Percentiles rank a stretch among this genome's conserved stretches.
Evolutionary conservation across 2,888 invertebrate species (phyloP).

Genomic region (Agrochola macilenta): DNA sequence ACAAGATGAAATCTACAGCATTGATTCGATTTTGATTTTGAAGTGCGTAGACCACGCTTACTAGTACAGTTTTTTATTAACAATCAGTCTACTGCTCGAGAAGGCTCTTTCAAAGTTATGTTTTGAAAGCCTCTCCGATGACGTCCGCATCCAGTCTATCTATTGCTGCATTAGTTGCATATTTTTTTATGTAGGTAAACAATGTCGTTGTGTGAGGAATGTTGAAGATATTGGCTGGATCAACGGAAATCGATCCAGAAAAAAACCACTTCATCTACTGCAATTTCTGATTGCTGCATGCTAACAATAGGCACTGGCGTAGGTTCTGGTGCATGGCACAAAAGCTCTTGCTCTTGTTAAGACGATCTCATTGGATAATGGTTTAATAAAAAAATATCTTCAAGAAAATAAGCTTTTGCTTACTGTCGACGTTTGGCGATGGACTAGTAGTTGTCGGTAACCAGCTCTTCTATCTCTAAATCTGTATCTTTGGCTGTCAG

Average conservation of each 20-base stretch:
- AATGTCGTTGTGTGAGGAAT: no score
- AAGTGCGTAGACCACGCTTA: neutral
- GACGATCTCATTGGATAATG: no score
- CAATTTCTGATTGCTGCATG: no score
- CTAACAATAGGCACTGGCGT: no score
- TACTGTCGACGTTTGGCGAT: neutral
- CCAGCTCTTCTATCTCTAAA: neutral
- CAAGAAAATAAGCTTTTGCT: no score
- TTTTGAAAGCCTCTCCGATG: neutral
- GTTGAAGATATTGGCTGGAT: neutral
- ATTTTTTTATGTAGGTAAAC: no score
- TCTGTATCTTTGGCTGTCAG: neutral
- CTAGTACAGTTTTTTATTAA: neutral
- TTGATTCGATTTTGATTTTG: neutral
- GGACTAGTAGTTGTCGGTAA: neutral
- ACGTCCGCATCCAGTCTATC: neutral
- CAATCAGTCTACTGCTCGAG: neutral
- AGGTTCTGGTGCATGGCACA: no score
- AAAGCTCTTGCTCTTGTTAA: no score
- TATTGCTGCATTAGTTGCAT: no score
- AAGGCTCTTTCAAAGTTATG: neutral
- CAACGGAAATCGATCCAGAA: no score
- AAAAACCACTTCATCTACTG: neutral
- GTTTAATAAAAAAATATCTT: no score
- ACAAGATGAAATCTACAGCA: fast-evolving